phyloP scores from a whole-genome alignment of 2,113 vertebrate genomes.

The Phrynosoma platyrhinos region DNA sequence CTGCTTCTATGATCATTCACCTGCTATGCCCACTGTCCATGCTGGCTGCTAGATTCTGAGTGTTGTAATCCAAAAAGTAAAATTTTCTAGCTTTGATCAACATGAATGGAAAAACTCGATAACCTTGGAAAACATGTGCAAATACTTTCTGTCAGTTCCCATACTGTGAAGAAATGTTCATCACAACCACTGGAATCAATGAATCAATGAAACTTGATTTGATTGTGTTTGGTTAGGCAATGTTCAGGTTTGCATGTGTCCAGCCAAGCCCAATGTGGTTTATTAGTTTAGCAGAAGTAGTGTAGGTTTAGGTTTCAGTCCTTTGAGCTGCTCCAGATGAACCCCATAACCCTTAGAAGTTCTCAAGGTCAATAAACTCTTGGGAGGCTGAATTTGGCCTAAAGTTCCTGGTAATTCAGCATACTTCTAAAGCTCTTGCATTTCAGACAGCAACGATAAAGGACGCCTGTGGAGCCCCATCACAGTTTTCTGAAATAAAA shows the following conservation, averaged over 20 bases:
- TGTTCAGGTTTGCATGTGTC: constrained; percentile 19
- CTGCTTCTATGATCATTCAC: too few species aligned
- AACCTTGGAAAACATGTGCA: neutral
- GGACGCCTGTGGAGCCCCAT: neutral
- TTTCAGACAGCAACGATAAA: neutral
- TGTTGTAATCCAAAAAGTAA: neutral
- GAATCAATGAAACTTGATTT: constrained; percentile 33
- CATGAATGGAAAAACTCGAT: neutral
- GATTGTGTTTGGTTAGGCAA: neutral
- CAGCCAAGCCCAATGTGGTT: rapidly evolving
- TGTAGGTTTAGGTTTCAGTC: constrained; percentile 20
- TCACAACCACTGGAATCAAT: neutral
- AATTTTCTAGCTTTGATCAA: neutral
- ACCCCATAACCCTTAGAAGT: neutral
- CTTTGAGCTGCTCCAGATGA: neutral
- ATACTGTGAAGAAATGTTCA: neutral
- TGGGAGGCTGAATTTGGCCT: neutral
- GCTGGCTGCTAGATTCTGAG: too few species aligned
- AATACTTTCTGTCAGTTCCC: neutral
- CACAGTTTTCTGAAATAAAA: constrained; percentile 4
- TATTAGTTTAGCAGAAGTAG: constrained; percentile 32
- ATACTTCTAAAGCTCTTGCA: neutral
- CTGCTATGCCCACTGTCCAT: too few species aligned
- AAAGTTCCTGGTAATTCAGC: constrained; percentile 5
- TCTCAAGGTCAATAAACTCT: constrained; percentile 6